Evolutionary conservation across 2,113 vertebrate genomes (phyloP), one percentile per base, ranked within the genome.

Genomic region (Prionailurus bengalensis): DNA sequence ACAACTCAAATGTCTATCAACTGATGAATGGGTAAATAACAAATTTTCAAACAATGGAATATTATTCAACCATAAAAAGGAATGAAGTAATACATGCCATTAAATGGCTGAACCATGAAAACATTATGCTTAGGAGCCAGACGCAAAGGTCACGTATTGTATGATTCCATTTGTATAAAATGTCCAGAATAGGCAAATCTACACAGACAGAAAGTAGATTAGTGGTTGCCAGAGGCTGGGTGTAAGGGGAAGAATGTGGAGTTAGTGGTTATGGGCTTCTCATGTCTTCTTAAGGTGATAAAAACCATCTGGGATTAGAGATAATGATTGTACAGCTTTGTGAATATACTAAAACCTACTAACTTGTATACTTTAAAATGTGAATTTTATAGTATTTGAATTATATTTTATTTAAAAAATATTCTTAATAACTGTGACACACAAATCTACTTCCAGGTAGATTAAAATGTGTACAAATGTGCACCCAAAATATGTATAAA

Each of bases 341-440:
- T 78, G 78, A 95, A 36, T 78, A 79, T 42, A 61, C 33, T 78
- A 61, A 53, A 87, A 81, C 65, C 65, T 36, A 68, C 70, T 48
- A 81, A 79, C 65, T 27, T n/a, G 76, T 79, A 92, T 15, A 80
- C 76, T 63, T 71, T 73, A 95, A 81, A 73, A 29, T 39, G 63
- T 80, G n/a, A 73, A 29, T 39, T 70, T 71, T 61, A 80, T 66
- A 48, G 66, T 33, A 95, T 95, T 8, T 95, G 14, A 61, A 94
- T 80, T 76, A 48, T 51, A 73, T 79, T 25, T 85, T 15, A 85
- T 55, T 55, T 66, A 48, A 31, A 42, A 42, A 83, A 21, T 84
- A 95, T 78, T 92, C 76, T 95, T 95, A 93, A 73, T 71, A 79
- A 15, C 21, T 84, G 14, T 78, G 65, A 79, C 90, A 92, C 14